Evolutionary conservation across 2,797 vertebrate species (phyloP), one percentile per base, ranked within the genome.

Genomic region (Pipistrellus kuhlii): DNA sequence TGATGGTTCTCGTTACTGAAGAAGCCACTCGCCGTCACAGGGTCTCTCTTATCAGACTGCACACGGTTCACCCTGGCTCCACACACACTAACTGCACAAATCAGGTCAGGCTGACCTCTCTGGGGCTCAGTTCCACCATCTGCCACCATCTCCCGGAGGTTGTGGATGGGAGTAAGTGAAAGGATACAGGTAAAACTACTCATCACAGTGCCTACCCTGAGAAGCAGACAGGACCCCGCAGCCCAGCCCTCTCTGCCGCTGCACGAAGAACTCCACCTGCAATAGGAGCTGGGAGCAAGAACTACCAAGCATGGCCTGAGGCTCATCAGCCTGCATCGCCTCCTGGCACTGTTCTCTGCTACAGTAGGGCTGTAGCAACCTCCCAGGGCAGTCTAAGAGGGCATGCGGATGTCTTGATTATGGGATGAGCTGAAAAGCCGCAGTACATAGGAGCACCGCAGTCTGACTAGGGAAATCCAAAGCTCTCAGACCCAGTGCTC

Each of bases 141-240:
- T 66, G 53, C 9, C 35, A 85, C 38, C 38, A 41, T 41, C 38
- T 46, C n/a, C 1, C 5, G 9, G 25, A 85, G 41, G 57, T 15
- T 46, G 35, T 17, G 10, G 76, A 78, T 12, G 5, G 18, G 30
- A 57, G 32, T 17, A 35, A 48, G 46, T 0, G 20, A 38, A 66
- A 51, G 0, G 15, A 20, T 0, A 2, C 0, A 0, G 0, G 3
- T 10, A 27, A 71, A 51, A n/a, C 5, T 1, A 3, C 30, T 64
- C 4, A 0, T 21, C 46, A 5, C 0, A 1, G 35, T 4, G 8
- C 69, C 53, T 1, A 18, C 30, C 35, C 35, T 62, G 59, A 10
- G 1, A 8, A 38, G 14, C 32, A 6, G 35, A 1, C 4, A 2
- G 57, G 32, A 6, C 1, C 51, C 51, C 0, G 5, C 1, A 6